Base-by-base conservation (phyloP, 1,140 invertebrate genomes). In the Stegodyphus mimosarum region DNA sequence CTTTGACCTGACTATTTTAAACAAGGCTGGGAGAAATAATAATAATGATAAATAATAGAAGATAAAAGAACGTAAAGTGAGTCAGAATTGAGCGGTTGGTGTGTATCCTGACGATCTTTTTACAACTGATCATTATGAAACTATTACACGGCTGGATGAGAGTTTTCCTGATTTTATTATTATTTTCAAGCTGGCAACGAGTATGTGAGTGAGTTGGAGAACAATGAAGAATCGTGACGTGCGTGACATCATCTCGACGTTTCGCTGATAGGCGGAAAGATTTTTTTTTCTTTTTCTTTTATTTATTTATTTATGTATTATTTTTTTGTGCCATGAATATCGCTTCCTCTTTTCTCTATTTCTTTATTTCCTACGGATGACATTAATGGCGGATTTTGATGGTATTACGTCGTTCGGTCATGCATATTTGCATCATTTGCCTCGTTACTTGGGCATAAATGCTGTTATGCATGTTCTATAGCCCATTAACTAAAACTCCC, bases 101-200 rank as follows among this genome's bases (percentile, higher is more conserved):
- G 55, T 77, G 63, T 77, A 77, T 77, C 74, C 74, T 48, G 52
- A 70, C 17, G 13, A 67, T 74, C 71, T 74, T 74, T 81, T 84
- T 76, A 70, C 73, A 84, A 76, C 50, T 75, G 72, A 76, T 84
- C 83, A 84, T 84, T 84, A 84, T 76, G 51, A 76, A 84, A 84
- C 83, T 84, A 84, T 84, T 84, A 84, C 73, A 84, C 51, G 83
- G 63, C 49, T 71, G 73, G 66, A 48, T 75, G 63, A 77, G 64
- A 70, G 66, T 70, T 70, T 84, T 74, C 70, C 69, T 53, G 70
- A 83, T 83, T 72, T 70, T 83, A 67, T 80, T 74, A 53, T 53
- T 74, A 53, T 51, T 77, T 74, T 33, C 9, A 33, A 33, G 33
- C 33, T 33, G 33, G 33, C 33, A 15, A 55, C 53, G 51, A 55